Evolutionary conservation across 2,888 invertebrate species (phyloP).

Genomic region (Caenorhabditis sp.): DNA sequence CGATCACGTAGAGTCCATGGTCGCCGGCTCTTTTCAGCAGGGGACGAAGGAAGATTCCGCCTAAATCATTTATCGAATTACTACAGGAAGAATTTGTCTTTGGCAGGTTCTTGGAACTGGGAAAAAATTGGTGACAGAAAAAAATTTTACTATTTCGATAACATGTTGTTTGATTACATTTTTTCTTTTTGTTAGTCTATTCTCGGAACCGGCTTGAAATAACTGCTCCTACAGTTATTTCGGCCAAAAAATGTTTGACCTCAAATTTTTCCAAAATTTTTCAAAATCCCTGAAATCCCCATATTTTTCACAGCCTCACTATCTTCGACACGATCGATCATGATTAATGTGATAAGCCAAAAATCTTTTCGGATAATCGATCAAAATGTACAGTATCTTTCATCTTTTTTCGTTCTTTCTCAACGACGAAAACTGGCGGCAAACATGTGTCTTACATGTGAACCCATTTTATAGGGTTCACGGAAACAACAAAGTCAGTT

Average conservation of each 20-base stretch:
- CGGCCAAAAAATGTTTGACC: no score
- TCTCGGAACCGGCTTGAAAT: no score
- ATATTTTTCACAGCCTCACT: no score
- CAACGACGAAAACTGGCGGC: neutral
- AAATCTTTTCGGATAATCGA: neutral
- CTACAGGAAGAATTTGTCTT: no score
- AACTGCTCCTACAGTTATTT: no score
- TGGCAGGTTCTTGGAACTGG: no score
- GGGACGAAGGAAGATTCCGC: constrained; percentile 69
- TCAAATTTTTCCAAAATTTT: no score
- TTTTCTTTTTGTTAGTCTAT: no score
- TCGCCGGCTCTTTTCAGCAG: constrained; percentile 66
- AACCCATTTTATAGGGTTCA: constrained; percentile 6
- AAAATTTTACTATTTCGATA: no score
- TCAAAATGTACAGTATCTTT: neutral
- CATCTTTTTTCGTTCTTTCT: neutral
- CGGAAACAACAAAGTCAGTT: no score
- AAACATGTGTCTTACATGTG: neutral
- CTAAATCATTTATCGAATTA: constrained; percentile 40
- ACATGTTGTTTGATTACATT: no score
- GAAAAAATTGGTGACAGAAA: no score
- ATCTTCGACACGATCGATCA: neutral
- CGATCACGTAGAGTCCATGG: constrained; percentile 64
- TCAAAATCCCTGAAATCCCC: neutral
- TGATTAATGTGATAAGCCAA: constrained; percentile 13